Conservation (phyloP, 2,113 vertebrate genomes). For the Hemiprocne comata region DNA sequence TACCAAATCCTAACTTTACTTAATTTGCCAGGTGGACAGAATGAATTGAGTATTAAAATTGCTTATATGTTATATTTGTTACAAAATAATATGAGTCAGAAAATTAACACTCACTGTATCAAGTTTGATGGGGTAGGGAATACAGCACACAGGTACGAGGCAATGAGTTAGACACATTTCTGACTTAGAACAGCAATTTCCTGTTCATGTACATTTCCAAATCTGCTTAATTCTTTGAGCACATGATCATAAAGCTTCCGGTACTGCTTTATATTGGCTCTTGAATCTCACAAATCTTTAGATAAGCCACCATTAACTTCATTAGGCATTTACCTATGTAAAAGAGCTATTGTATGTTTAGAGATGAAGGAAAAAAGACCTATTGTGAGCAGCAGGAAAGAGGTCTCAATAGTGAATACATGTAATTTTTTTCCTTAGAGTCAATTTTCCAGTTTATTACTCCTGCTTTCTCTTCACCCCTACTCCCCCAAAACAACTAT, state of each 20-base stretch:
- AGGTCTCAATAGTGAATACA: background rate
- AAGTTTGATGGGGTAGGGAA: background rate
- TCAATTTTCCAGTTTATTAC: background rate
- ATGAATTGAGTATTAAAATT: background rate
- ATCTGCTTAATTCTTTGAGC: constrained; percentile 17
- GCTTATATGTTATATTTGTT: background rate
- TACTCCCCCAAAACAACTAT: background rate
- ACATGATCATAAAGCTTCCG: background rate
- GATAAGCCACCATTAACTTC: background rate
- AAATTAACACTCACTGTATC: background rate
- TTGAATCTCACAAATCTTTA: background rate
- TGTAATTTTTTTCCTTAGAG: background rate
- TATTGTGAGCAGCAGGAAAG: background rate
- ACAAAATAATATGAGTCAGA: background rate
- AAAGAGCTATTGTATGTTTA: background rate
- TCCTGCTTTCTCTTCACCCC: background rate
- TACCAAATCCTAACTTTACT: background rate
- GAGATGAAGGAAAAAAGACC: background rate
- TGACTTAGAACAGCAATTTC: background rate
- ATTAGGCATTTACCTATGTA: background rate
- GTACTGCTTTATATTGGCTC: background rate
- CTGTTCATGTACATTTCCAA: background rate
- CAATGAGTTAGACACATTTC: background rate
- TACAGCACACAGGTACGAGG: background rate
- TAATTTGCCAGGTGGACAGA: background rate